Percentiles rank a stretch among this genome's conserved stretches.
Evolutionary conservation across 2,888 invertebrate species (phyloP).

Genomic region (Philonicus albiceps): DNA sequence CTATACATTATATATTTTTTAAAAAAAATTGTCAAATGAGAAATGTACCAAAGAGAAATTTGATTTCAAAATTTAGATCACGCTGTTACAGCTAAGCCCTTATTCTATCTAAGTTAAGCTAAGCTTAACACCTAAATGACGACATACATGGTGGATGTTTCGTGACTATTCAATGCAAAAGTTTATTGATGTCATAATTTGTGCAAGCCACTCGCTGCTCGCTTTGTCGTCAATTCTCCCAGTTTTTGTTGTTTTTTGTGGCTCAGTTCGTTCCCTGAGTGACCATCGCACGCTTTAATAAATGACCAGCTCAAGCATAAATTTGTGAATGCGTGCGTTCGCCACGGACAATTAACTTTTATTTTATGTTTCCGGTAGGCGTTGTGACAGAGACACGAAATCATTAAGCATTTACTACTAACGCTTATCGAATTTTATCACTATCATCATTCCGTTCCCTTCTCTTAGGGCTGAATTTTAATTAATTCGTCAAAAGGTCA

Average conservation of each 20-base stretch:
- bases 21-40: too few species aligned
- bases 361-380: constrained; percentile 47
- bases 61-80: too few species aligned
- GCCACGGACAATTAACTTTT: constrained; percentile 45
- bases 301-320: constrained; percentile 28
- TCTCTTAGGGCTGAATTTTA: background rate
- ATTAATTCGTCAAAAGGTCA: background rate
- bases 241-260: background rate
- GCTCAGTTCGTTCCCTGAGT: background rate
- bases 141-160: background rate
- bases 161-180: background rate
- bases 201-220: background rate
- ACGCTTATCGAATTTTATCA: constrained; percentile 28
- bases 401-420: constrained; percentile 20
- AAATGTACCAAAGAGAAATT: too few species aligned
- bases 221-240: background rate
- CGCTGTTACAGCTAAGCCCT: background rate
- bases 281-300: constrained; percentile 37
- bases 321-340: constrained; percentile 39
- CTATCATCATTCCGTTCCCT: background rate
- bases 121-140: background rate
- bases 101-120: background rate
- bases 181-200: background rate
- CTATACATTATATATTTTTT: too few species aligned
- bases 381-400: constrained; percentile 14